phyloP scores from a whole-genome alignment of 1,140 invertebrate species.

The Geopemphigus sp. region DNA sequence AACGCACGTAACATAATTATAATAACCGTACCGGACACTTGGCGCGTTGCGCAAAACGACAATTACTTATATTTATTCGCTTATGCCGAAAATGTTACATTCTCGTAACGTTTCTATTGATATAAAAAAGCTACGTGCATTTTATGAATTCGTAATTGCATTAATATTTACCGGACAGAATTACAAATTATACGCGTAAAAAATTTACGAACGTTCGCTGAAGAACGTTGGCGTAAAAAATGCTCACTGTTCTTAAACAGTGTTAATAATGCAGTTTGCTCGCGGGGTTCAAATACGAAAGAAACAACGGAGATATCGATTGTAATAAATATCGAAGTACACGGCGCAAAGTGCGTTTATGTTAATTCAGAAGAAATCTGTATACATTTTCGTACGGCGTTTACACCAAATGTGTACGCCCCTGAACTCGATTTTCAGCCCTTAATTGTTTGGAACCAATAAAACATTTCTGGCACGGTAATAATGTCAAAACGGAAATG shows the following conservation, averaged over 20 bases:
- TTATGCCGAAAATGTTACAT: too few relatives aligned
- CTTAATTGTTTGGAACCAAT: background rate
- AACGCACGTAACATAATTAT: too few relatives aligned
- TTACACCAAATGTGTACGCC: too few relatives aligned
- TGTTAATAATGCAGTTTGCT: background rate
- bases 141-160: constrained; percentile 28
- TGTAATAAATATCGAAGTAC: background rate
- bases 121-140: background rate
- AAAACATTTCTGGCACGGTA: too few relatives aligned
- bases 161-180: constrained; percentile 33
- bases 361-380: background rate
- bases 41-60: too few relatives aligned
- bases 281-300: background rate
- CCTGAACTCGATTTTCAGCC: background rate
- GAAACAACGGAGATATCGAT: background rate
- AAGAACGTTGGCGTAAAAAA: background rate
- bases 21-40: too few relatives aligned
- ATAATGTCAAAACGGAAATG: too few relatives aligned
- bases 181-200: constrained; percentile 9
- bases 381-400: too few relatives aligned
- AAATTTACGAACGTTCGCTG: background rate
- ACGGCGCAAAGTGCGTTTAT: background rate
- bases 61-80: too few relatives aligned
- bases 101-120: background rate
- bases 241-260: constrained; percentile 6